A percentile compares a stretch with the other conserved stretches of the same genome.
These are phyloP conservation scores for Pristionchus arcanus DNA, from an alignment of 2,888 invertebrate species.

Conservation along the genomic window DNA sequence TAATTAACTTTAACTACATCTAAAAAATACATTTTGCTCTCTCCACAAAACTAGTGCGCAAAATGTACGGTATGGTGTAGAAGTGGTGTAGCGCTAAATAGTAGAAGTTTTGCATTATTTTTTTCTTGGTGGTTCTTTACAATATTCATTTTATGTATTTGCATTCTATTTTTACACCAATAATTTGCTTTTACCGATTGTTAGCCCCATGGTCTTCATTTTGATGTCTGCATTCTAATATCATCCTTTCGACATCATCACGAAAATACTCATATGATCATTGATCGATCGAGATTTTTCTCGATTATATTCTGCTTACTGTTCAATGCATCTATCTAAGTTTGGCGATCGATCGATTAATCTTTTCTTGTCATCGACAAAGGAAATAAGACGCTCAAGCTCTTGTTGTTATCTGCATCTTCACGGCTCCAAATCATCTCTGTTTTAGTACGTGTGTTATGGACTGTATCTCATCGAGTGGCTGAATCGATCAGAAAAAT, in stretches of 20 bases:
- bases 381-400: background rate
- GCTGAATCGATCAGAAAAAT: slow-evolving; percentile 39
- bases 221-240: background rate
- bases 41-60: too few species aligned
- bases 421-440: background rate
- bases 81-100: too few species aligned
- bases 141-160: too few species aligned
- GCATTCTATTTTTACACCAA: too few species aligned
- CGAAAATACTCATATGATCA: background rate
- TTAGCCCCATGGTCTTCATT: too few species aligned
- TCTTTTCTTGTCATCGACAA: background rate
- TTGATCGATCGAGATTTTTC: background rate
- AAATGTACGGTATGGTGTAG: too few species aligned
- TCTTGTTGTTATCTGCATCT: background rate
- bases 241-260: background rate
- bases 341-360: background rate
- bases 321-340: background rate
- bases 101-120: too few species aligned
- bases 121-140: too few species aligned
- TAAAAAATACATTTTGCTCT: too few species aligned
- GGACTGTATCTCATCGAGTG: slow-evolving; percentile 1
- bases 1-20: too few species aligned
- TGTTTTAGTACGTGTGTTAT: slow-evolving; percentile 12
- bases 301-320: background rate
- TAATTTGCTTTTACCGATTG: too few species aligned